Conservation (phyloP, 2,797 vertebrate species). For the Schizopygopsis pylzovi region DNA sequence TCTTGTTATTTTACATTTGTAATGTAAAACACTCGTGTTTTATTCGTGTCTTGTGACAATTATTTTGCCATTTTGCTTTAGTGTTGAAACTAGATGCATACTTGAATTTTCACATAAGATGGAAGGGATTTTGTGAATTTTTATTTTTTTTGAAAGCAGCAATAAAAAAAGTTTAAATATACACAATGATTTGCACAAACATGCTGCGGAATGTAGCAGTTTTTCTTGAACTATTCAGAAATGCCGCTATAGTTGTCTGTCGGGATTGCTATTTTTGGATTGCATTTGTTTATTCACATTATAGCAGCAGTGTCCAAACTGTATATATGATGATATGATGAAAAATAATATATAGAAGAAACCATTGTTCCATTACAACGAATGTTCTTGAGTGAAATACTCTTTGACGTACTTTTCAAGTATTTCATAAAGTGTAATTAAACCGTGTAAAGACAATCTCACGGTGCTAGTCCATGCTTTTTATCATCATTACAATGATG, state of each 20-base stretch:
- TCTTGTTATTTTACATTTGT: background rate
- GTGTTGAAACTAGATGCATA: background rate
- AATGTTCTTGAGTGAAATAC: background rate
- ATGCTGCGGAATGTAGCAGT: background rate
- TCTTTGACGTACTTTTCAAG: conserved; percentile 6
- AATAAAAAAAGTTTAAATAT: background rate
- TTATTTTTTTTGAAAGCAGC: background rate
- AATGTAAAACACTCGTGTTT: background rate
- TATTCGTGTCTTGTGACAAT: background rate
- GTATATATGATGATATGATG: background rate
- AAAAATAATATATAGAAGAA: conserved; percentile 9
- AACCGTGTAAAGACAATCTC: background rate
- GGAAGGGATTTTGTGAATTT: background rate
- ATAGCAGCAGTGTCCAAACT: background rate
- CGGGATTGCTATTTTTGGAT: background rate
- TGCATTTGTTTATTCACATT: background rate
- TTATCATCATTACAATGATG: background rate
- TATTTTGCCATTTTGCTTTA: background rate
- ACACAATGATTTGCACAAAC: background rate
- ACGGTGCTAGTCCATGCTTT: background rate
- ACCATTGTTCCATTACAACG: conserved; percentile 13
- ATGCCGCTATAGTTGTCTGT: background rate
- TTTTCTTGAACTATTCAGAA: conserved; percentile 10
- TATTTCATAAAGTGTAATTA: background rate
- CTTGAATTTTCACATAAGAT: background rate